Percentiles rank a stretch among this genome's conserved stretches.
These are phyloP conservation scores for Hoplodrina ambigua DNA, from an alignment of 2,888 invertebrate genomes.

Conservation along the genomic window DNA sequence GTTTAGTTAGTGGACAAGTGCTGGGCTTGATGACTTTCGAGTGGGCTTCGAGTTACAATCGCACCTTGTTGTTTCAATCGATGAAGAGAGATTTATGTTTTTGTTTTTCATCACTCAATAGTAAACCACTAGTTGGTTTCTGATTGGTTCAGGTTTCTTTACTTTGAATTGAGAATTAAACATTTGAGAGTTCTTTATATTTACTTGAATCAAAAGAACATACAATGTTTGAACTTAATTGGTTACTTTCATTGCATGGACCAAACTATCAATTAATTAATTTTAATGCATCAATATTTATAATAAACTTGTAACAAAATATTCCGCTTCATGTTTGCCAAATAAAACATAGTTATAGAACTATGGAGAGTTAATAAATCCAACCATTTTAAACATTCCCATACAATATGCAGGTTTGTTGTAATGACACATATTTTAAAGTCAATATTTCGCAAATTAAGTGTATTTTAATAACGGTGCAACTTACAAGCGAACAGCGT, in stretches of 20 bases:
- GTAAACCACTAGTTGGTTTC: not conserved
- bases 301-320: not conserved
- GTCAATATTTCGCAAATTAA: slow-evolving; percentile 64
- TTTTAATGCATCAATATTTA: not conserved
- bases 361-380: slow-evolving; percentile 18
- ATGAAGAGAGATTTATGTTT: slow-evolving; percentile 1
- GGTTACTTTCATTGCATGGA: too few relatives aligned
- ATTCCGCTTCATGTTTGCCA: slow-evolving; percentile 3
- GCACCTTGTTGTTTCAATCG: slow-evolving; percentile 41
- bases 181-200: not conserved
- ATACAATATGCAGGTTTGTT: slow-evolving; percentile 27
- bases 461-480: slow-evolving; percentile 15
- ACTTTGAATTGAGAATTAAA: not conserved
- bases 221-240: slow-evolving; percentile 4
- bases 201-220: not conserved
- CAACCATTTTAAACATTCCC: slow-evolving; percentile 29
- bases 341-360: slow-evolving; percentile 12
- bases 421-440: slow-evolving; percentile 60
- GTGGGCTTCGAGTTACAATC: slow-evolving; percentile 65
- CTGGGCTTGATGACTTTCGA: slow-evolving; percentile 40
- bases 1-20: slow-evolving; percentile 38
- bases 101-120: slow-evolving; percentile 5
- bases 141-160: not conserved
- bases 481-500: slow-evolving; percentile 34
- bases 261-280: too few relatives aligned